A percentile compares a stretch with the other conserved stretches of the same genome.
phyloP scores from a whole-genome alignment of 2,888 invertebrate species.

The Pimpla rufipes region DNA sequence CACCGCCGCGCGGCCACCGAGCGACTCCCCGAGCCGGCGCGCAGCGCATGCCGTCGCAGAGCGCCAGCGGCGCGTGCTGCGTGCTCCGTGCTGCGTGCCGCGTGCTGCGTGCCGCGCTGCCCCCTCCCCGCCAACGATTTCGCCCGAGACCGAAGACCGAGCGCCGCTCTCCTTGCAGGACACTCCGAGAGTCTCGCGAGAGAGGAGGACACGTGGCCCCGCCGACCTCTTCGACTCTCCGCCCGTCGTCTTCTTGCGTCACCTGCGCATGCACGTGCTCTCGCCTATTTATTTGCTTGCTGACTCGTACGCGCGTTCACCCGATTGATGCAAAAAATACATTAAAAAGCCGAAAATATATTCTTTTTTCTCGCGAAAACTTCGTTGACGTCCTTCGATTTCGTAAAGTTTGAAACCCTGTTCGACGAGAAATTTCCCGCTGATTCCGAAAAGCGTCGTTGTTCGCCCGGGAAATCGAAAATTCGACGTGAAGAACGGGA shows the following conservation, averaged over 20 bases:
- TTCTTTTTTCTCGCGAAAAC: too few relatives aligned
- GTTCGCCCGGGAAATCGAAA: too few relatives aligned
- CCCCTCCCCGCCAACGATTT: not conserved
- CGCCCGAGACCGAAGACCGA: not conserved
- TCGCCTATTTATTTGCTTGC: not conserved
- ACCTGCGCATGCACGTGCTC: slow-evolving; percentile 35
- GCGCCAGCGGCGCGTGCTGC: slow-evolving; percentile 72
- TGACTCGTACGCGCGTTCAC: too few relatives aligned
- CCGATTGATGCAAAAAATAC: too few relatives aligned
- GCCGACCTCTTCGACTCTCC: not conserved
- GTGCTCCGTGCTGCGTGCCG: not conserved
- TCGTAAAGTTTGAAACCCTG: too few relatives aligned
- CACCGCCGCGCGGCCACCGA: not conserved
- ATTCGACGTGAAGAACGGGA: too few relatives aligned
- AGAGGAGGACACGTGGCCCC: slow-evolving; percentile 57
- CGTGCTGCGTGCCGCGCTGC: too few relatives aligned
- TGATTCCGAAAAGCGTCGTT: too few relatives aligned
- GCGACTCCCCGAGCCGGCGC: not conserved
- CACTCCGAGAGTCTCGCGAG: not conserved
- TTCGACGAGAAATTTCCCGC: too few relatives aligned
- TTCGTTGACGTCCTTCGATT: too few relatives aligned
- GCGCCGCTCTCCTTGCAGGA: slow-evolving; percentile 9
- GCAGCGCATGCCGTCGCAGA: slow-evolving; percentile 10
- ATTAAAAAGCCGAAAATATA: too few relatives aligned
- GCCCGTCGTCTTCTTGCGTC: slow-evolving; percentile 16